Base-by-base conservation (phyloP, 2,113 vertebrate species). In the Clinocottus analis region DNA sequence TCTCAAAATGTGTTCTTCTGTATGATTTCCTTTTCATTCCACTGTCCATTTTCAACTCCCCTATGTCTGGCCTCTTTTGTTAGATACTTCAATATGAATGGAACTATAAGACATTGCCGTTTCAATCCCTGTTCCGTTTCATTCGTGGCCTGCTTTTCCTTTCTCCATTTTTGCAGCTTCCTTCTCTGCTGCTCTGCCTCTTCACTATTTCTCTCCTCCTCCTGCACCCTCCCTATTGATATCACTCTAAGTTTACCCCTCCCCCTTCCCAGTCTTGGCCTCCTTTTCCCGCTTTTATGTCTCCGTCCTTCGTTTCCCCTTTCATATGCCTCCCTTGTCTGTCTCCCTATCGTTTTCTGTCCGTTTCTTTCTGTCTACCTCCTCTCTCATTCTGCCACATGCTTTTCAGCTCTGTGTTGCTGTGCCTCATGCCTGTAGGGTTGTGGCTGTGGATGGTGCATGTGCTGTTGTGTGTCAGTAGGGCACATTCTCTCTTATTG, bases 381-480 rank as follows among this genome's bases (percentile, higher is more conserved):
- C 14, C 21, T 83, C 41, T 77, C 56, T 75, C 17, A 0, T 35
- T 75, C 65, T 53, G 67, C 63, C 79, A 62, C 84, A 76, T 75
- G 79, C 68, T 90, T 49, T 81, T 67, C 68, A 62, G 33, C 83
- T 63, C 69, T 66, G 43, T 35, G 31, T 64, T 71, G 41, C 69
- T 64, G 58, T 33, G 80, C 61, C 47, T 72, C 58, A 67, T 89
- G 91, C 89, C 93, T 90, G 78, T 86, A 63, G 90, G 90, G 84
- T 75, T 78, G 77, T 60, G 63, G 79, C 65, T 80, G 80, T 47
- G 71, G 71, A 81, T 85, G 69, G 79, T 69, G 72, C 84, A 71
- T 86, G 84, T 80, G 80, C 77, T 90, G 92, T 82, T 93, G 80
- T 92, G 89, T 94, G 93, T 92, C 92, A 93, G 88, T 93, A 71